Base-by-base conservation (phyloP, 2,888 invertebrate genomes). In the Prenolepis imparis region DNA sequence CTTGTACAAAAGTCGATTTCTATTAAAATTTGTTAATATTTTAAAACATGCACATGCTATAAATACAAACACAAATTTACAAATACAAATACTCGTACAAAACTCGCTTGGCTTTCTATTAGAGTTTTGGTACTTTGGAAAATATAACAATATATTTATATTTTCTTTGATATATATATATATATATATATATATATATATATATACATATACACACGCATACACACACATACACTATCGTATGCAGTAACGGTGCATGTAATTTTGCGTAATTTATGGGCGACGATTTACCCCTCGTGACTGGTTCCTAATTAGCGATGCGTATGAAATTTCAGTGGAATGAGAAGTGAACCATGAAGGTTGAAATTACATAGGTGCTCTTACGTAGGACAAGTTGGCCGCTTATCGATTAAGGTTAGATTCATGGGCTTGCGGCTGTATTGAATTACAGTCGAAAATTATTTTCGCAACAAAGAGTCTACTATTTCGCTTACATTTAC, bases 331-430 rank as follows among this genome's bases (percentile, higher is more conserved):
- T 92, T 91, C 91, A 91, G 90, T 83, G 81, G 78, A 78, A 87
- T 55, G 68, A 75, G 80, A 77, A 75, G 89, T 83, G 74, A 87
- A 83, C 83, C 87, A 70, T 83, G 70, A 63, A 39, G 87, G 86
- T 73, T 92, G 92, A 90, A 91, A 91, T 92, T 92, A 89, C 92
- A 92, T 91, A 92, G 91, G 87, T 64, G 80, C 85, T 87, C 86
- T 87, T 87, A 84, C 68, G 80, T 82, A 80, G 64, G 67, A 84
- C 74, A 84, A 80, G 83, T 82, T 68, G 55, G 61, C 39, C 82
- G 82, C 80, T 90, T 86, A 89, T 90, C 90, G 89, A 87, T 88
- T 88, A 86, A 90, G 88, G 84, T 90, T 90, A 86, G 86, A 86
- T 91, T 86, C 74, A 64, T 74, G 59, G 48, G 68, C 83, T n/a